Conservation (phyloP, 2,113 vertebrate genomes). For the Paramisgurnus dabryanus region DNA sequence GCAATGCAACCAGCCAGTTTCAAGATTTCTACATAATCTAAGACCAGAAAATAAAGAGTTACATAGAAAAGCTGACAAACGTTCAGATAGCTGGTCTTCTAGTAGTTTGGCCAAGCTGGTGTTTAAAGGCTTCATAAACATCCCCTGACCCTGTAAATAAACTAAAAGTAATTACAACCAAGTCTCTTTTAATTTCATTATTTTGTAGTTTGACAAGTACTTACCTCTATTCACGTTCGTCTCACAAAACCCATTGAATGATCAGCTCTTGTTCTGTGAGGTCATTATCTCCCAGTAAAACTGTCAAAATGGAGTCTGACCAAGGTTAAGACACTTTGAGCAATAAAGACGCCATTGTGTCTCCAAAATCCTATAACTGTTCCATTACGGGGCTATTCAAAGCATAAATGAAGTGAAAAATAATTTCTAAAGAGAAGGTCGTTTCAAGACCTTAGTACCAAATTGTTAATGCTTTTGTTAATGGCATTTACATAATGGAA, state of each 20-base stretch:
- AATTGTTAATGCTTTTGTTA: neutral
- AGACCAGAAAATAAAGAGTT: conserved; percentile 20
- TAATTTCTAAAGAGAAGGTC: conserved; percentile 9
- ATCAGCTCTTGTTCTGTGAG: neutral
- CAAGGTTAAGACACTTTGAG: conserved; percentile 44
- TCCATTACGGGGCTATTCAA: conserved; percentile 1
- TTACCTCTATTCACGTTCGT: neutral
- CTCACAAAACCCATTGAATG: neutral
- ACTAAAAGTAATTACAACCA: neutral
- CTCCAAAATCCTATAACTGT: neutral
- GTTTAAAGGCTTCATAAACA: no score
- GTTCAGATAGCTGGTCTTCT: neutral
- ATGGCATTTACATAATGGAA: neutral
- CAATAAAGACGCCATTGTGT: conserved; percentile 33
- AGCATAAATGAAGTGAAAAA: conserved; percentile 20
- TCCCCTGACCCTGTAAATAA: neutral
- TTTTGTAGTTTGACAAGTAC: neutral
- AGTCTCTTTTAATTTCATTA: neutral
- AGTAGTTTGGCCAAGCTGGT: no score
- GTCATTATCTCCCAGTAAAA: neutral
- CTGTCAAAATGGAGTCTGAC: conserved; percentile 6
- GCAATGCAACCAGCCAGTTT: conserved; percentile 47
- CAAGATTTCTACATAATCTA: conserved; percentile 49
- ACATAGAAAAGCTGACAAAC: no score
- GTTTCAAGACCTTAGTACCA: neutral